These are phyloP conservation scores for Malurus cyaneus DNA, from an alignment of 2,113 vertebrate species.

Conservation along the genomic window DNA sequence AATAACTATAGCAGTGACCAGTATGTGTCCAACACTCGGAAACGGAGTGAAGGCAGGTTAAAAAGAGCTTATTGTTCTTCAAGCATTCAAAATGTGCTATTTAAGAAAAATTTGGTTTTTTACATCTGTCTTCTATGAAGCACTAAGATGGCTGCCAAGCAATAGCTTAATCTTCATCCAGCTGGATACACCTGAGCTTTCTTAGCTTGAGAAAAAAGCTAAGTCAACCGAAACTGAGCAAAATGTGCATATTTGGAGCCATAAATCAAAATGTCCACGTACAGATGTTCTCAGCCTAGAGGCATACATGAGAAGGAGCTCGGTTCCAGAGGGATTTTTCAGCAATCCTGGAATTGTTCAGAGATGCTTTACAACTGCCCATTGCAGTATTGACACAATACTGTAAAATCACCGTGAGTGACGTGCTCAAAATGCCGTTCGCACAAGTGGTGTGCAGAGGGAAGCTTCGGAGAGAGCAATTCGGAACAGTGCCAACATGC, in stretches of 20 bases:
- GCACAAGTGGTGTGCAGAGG: neutral
- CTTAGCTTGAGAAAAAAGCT: neutral
- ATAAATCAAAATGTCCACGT: neutral
- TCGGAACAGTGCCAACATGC: neutral
- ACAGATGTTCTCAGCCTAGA: constrained; percentile 2
- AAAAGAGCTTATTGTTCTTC: neutral
- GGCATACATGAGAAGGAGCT: neutral
- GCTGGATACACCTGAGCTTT: constrained; percentile 38
- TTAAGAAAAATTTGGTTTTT: neutral
- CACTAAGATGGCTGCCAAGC: constrained; percentile 16
- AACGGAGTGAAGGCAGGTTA: neutral
- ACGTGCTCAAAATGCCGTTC: neutral
- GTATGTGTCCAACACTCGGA: neutral
- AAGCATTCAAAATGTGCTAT: neutral
- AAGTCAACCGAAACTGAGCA: neutral
- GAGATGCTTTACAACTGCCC: neutral
- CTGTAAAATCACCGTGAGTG: neutral
- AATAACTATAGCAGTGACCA: neutral
- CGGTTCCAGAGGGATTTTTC: neutral
- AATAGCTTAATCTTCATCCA: constrained; percentile 19
- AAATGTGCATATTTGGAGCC: neutral
- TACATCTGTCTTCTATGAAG: neutral
- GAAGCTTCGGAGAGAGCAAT: neutral
- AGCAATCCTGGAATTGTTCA: neutral
- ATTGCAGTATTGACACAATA: neutral